These are phyloP conservation scores for Okamejei kenojei DNA, from an alignment of 2,797 vertebrate species.

Conservation along the genomic window DNA sequence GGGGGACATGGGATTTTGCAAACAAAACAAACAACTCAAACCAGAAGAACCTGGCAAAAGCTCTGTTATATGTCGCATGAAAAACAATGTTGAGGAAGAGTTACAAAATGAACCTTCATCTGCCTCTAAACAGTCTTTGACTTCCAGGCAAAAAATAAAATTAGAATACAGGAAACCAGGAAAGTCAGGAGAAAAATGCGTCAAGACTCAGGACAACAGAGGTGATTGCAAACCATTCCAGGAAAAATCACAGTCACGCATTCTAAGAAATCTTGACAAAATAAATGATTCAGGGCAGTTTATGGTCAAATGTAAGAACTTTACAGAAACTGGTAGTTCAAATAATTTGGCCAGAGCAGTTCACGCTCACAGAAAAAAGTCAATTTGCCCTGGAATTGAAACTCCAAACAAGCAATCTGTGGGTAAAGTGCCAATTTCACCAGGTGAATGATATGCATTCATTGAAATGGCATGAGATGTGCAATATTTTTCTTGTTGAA, in stretches of 20 bases:
- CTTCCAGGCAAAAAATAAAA: not conserved
- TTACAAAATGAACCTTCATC: not conserved
- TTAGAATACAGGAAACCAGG: not conserved
- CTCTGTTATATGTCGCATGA: not conserved
- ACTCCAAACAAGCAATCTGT: not conserved
- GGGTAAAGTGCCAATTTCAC: not conserved
- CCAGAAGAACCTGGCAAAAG: not conserved
- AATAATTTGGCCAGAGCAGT: too few species aligned
- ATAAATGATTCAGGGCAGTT: not conserved
- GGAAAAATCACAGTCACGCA: not conserved
- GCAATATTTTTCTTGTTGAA: not conserved
- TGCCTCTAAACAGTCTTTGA: not conserved
- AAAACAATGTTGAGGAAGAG: not conserved
- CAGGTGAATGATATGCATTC: not conserved
- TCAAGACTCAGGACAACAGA: not conserved
- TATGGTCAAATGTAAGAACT: not conserved
- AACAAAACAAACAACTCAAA: not conserved
- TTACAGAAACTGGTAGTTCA: too few species aligned
- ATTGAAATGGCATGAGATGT: not conserved
- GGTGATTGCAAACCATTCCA: too few species aligned
- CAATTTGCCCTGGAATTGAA: too few species aligned
- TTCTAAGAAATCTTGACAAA: not conserved
- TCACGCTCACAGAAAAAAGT: too few species aligned
- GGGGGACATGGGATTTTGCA: not conserved
- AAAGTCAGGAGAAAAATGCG: not conserved